Conservation (phyloP, 2,888 invertebrate genomes). For the Myathropa florea region DNA sequence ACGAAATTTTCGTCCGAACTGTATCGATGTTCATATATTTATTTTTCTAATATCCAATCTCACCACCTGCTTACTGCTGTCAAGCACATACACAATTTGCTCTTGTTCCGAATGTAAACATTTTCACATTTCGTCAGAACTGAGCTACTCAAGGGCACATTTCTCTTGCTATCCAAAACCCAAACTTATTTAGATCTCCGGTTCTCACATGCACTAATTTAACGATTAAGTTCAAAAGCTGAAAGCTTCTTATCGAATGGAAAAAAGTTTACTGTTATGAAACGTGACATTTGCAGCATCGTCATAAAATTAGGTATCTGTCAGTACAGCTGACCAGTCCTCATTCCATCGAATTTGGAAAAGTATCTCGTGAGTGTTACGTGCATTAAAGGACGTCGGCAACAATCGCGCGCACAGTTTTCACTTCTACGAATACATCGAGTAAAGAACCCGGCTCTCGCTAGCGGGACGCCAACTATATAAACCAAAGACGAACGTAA, state of each 20-base stretch:
- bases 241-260: neutral
- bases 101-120: too few species aligned
- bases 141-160: too few species aligned
- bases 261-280: conserved; percentile 40
- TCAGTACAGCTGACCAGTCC: conserved; percentile 6
- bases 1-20: too few species aligned
- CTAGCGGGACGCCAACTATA: conserved; percentile 38
- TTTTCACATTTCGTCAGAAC: too few species aligned
- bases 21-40: too few species aligned
- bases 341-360: conserved; percentile 1
- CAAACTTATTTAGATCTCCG: neutral
- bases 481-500: conserved; percentile 54
- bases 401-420: conserved; percentile 14
- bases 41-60: too few species aligned
- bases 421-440: neutral
- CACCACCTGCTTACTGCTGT: too few species aligned
- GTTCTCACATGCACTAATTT: conserved; percentile 5
- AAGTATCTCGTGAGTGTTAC: conserved; percentile 32
- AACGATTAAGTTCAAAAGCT: neutral
- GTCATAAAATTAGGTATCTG: conserved; percentile 35
- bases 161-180: too few species aligned
- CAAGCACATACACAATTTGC: too few species aligned
- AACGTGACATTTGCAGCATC: conserved; percentile 63
- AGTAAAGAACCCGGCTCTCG: neutral
- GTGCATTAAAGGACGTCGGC: conserved; percentile 60